A percentile compares a stretch with the other conserved stretches of the same genome.
These are phyloP conservation scores for Micrasema minimum DNA, from an alignment of 1,140 invertebrate species.

Conservation along the genomic window DNA sequence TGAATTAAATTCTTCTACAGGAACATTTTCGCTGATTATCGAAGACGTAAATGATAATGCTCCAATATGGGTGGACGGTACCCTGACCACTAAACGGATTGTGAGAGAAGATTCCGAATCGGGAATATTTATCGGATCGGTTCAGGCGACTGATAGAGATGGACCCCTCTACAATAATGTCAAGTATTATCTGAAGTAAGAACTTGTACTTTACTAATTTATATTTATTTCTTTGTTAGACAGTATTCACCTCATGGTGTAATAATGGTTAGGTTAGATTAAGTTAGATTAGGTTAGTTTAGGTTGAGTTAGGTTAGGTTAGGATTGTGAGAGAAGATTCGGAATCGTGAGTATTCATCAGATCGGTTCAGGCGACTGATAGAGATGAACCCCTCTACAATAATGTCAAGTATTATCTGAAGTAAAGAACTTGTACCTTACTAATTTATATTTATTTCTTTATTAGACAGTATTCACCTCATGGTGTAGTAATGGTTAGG, in stretches of 20 bases:
- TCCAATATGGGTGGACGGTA: conserved; percentile 62
- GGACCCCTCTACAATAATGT: conserved; percentile 66
- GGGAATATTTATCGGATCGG: conserved; percentile 62
- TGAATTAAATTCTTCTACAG: conserved; percentile 61
- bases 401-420: conserved; percentile 58
- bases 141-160: conserved; percentile 68
- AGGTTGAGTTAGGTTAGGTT: too few relatives aligned
- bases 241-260: too few relatives aligned
- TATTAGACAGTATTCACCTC: too few relatives aligned
- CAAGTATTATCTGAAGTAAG: conserved; percentile 56
- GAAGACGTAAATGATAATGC: conserved; percentile 68
- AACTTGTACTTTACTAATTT: background rate
- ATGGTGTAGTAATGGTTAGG: too few relatives aligned
- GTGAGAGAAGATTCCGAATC: conserved; percentile 60
- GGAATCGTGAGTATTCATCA: conserved; percentile 59
- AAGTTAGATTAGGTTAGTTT: too few relatives aligned
- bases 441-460: too few relatives aligned
- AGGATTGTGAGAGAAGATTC: conserved; percentile 62
- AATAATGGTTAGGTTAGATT: too few relatives aligned
- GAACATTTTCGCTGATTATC: conserved; percentile 62
- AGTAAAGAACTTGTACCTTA: conserved; percentile 53
- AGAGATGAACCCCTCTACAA: conserved; percentile 67
- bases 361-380: conserved; percentile 66
- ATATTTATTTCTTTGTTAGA: too few relatives aligned
- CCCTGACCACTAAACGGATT: conserved; percentile 56